Evolutionary conservation across 2,797 vertebrate genomes (phyloP), one percentile per base, ranked within the genome.

Genomic region (Zenarchopterus dispar): DNA sequence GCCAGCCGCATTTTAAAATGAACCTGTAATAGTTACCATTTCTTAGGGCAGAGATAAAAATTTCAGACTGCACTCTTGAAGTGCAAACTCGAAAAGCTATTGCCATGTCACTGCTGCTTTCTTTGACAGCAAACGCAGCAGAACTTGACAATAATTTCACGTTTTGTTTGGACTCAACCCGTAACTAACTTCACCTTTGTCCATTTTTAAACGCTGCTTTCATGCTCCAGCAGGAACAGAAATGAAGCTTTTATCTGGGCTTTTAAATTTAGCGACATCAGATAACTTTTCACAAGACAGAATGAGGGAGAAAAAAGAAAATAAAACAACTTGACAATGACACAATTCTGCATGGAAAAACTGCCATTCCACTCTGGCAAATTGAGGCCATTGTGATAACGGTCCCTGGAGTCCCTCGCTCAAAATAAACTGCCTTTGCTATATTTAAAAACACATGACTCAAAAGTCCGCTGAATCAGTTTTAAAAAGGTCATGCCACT

Each of bases 371-470:
- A 36, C 71, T 78, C 47, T 59, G 62, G 74, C 56, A 78, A 88
- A 86, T 88, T 67, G 73, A 83, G 82, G 84, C 80, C 85, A 87
- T 91, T 92, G 88, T 91, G 81, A 90, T 73, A 80, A 81, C 64
- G 78, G 60, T 88, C 86, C 82, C 82, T 16, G 23, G 84, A 84
- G 80, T 42, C 45, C 67, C 67, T 56, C 0, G 59, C 89, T 86
- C 48, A 67, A 89, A 90, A 91, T 90, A 92, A 82, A 72, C 84
- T 31, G 47, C 18, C 68, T 75, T 73, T 75, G 73, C 84, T 91
- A 89, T 88, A 89, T 91, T 90, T 90, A 88, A 90, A 87, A 87
- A 74, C 72, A 84, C 67, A 81, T 75, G 75, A 84, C 62, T 84
- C 64, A 81, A 65, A 79, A 71, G 67, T 61, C 63, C 41, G 50